Evolutionary conservation across 2,888 invertebrate species (phyloP).

Genomic region (Mesorhabditis spiculigera): DNA sequence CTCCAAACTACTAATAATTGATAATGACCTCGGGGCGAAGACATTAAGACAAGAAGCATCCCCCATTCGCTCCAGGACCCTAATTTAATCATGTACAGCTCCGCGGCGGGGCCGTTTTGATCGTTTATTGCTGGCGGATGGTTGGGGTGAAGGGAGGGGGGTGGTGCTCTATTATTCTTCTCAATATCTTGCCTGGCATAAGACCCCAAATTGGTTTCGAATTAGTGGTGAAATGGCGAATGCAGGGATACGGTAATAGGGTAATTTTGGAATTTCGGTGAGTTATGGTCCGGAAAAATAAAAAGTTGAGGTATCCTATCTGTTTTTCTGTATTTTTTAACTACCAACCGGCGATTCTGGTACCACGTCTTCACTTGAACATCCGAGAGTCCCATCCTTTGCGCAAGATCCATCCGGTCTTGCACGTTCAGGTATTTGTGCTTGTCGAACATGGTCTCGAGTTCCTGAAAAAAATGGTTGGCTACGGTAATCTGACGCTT

Average conservation of each 20-base stretch:
- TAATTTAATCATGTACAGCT: conserved; percentile 2
- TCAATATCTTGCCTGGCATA: too few relatives aligned
- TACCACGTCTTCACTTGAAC: conserved; percentile 99
- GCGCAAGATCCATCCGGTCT: conserved; percentile 91
- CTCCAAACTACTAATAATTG: neutral
- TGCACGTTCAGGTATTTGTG: conserved; percentile 62
- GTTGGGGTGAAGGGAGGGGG: neutral
- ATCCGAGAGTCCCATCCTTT: conserved; percentile 82
- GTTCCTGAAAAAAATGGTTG: conserved; percentile 19
- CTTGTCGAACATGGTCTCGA: conserved; percentile 55
- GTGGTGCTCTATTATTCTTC: neutral
- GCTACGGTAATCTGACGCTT: too few relatives aligned
- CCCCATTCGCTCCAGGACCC: neutral
- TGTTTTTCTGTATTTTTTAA: too few relatives aligned
- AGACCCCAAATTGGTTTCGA: neutral
- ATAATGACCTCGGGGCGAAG: neutral
- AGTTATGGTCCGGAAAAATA: too few relatives aligned
- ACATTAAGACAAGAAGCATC: neutral
- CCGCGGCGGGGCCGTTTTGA: neutral
- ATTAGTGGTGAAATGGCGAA: neutral
- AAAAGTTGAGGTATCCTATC: too few relatives aligned
- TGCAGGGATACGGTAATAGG: too few relatives aligned
- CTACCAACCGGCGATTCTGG: conserved; percentile 83
- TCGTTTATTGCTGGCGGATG: neutral
- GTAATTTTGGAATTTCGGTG: too few relatives aligned